These are phyloP conservation scores for Pseudorhiza aurosa DNA, from an alignment of 30 jellyfish, hydroid and myxozoan species.

Conservation along the genomic window DNA sequence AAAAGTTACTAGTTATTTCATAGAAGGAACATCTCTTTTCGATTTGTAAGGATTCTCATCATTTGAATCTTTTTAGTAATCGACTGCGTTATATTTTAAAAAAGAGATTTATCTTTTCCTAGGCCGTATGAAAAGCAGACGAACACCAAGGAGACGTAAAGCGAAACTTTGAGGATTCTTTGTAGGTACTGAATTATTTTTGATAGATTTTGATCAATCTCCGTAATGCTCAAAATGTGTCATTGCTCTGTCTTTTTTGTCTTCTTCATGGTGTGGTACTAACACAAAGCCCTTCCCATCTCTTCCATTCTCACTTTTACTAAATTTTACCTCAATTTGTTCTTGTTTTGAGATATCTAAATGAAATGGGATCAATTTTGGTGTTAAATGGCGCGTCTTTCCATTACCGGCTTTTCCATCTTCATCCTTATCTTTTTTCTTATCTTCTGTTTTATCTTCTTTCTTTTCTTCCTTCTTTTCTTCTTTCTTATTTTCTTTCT, in stretches of 20 bases:
- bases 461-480: conserved; percentile 12
- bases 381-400: conserved; percentile 43
- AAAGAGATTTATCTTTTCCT: no score
- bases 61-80: no score
- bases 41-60: no score
- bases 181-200: no score
- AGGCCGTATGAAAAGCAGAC: no score
- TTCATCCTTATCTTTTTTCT: conserved; percentile 6
- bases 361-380: conserved; percentile 19
- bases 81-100: no score
- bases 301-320: not conserved
- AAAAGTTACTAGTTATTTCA: no score
- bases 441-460: not conserved
- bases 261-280: conserved; percentile 72
- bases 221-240: conserved; percentile 32
- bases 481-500: conserved; percentile 14
- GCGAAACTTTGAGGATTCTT: no score
- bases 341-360: not conserved
- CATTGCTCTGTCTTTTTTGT: conserved; percentile 7
- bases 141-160: no score
- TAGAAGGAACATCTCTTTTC: no score
- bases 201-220: not conserved
- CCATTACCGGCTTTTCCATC: conserved; percentile 8
- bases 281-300: conserved; percentile 44
- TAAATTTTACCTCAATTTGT: not conserved